A percentile compares a stretch with the other conserved stretches of the same genome.
These are phyloP conservation scores for Enteromius afrohamiltoni DNA, from an alignment of 2,797 vertebrate species.

Conservation along the genomic window DNA sequence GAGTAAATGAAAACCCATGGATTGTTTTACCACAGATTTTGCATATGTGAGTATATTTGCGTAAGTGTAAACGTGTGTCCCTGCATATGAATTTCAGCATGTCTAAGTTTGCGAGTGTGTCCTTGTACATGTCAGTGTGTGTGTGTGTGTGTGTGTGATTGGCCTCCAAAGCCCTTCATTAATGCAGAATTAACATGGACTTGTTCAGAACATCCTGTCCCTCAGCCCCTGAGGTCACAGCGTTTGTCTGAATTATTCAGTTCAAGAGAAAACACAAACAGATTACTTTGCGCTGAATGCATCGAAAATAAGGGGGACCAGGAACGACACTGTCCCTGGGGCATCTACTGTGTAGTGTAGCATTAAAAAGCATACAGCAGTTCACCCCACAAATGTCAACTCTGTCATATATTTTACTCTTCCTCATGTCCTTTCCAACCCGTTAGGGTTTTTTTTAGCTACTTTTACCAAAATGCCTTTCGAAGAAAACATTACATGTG, in stretches of 20 bases:
- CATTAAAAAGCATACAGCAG: neutral
- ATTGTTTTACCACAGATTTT: neutral
- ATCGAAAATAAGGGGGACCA: constrained; percentile 18
- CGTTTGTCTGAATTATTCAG: constrained; percentile 43
- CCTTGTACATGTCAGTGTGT: neutral
- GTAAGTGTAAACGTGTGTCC: constrained; percentile 27
- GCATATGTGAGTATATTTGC: constrained; percentile 8
- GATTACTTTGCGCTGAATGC: constrained; percentile 22
- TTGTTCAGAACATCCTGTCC: constrained; percentile 45
- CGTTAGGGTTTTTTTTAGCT: neutral
- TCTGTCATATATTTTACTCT: neutral
- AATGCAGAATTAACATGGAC: constrained; percentile 43
- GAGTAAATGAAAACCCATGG: neutral
- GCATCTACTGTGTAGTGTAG: neutral
- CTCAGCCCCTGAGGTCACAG: constrained; percentile 29
- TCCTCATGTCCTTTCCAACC: neutral
- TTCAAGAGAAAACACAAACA: constrained; percentile 29
- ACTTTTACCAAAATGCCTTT: too few species aligned
- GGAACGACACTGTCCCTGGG: neutral
- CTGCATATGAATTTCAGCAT: constrained; percentile 11
- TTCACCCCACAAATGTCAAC: neutral
- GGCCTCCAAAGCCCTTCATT: constrained; percentile 37
- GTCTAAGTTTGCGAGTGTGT: constrained; percentile 35
- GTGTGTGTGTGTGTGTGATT: constrained; percentile 9
- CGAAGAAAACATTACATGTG: too few species aligned